A percentile compares a stretch with the other conserved stretches of the same genome.
Conservation (phyloP, 2,888 invertebrate species). For the Mythimna loreyi region DNA sequence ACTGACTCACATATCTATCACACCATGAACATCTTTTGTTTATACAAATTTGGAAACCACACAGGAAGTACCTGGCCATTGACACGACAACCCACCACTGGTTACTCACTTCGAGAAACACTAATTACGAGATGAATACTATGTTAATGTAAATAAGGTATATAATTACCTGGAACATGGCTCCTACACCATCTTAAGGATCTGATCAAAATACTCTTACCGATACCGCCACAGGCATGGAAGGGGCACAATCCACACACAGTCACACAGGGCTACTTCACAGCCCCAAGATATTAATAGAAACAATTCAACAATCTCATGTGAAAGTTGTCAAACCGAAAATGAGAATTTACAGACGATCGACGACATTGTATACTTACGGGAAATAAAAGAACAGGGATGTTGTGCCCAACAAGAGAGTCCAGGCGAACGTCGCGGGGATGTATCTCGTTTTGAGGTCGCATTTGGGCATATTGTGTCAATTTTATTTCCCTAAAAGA, state of each 20-base stretch:
- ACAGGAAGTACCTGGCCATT: slow-evolving; percentile 61
- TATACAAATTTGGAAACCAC: slow-evolving; percentile 66
- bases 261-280: slow-evolving; percentile 75
- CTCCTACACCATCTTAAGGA: slow-evolving; percentile 46
- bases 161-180: slow-evolving; percentile 63
- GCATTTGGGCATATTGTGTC: slow-evolving; percentile 97
- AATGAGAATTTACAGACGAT: slow-evolving; percentile 81
- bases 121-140: slow-evolving; percentile 54
- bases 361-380: slow-evolving; percentile 94
- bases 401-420: slow-evolving; percentile 97
- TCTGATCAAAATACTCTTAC: slow-evolving; percentile 61
- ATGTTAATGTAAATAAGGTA: slow-evolving; percentile 66
- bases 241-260: slow-evolving; percentile 60
- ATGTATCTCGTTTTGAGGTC: slow-evolving; percentile 98
- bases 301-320: slow-evolving; percentile 82
- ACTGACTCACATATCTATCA: slow-evolving; percentile 52
- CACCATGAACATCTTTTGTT: slow-evolving; percentile 69
- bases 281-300: slow-evolving; percentile 83
- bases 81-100: slow-evolving; percentile 52
- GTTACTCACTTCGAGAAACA: slow-evolving; percentile 38
- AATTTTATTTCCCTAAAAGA: slow-evolving; percentile 87
- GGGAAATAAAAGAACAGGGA: slow-evolving; percentile 99
- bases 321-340: slow-evolving; percentile 89
- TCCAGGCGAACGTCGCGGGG: slow-evolving; percentile 99
- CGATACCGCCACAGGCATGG: slow-evolving; percentile 50